Conservation (phyloP, 1,140 invertebrate genomes). For the Sipha flava region DNA sequence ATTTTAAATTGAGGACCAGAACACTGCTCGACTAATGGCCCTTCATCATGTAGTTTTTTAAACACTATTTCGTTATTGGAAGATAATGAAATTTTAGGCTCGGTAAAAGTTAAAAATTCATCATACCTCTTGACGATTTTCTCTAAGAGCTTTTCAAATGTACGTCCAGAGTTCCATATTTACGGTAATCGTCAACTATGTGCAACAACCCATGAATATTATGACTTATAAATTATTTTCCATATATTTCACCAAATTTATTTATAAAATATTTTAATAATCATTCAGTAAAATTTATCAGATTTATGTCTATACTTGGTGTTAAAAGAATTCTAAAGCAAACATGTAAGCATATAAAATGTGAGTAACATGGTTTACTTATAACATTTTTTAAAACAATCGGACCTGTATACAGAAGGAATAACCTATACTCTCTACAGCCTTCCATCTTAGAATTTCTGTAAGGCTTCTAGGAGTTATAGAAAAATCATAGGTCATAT, state of each 20-base stretch:
- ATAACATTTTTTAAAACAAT: background rate
- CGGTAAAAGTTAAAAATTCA: background rate
- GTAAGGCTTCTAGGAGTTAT: background rate
- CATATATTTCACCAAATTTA: background rate
- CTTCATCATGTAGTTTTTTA: background rate
- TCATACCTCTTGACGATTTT: background rate
- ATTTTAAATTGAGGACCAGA: background rate
- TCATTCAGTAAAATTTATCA: background rate
- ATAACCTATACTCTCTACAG: background rate
- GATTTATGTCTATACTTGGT: background rate
- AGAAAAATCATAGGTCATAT: background rate
- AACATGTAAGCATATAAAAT: background rate
- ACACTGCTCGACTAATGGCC: background rate
- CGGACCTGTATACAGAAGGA: background rate
- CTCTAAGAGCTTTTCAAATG: background rate
- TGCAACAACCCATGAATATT: background rate
- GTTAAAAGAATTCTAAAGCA: background rate
- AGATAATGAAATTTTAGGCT: background rate
- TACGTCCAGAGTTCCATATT: background rate
- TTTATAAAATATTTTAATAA: background rate
- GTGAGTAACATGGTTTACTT: background rate
- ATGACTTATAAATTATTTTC: background rate
- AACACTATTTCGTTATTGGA: background rate
- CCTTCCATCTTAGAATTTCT: background rate
- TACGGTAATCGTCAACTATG: background rate